Base-by-base conservation (phyloP, 1,140 invertebrate species). In the Dryas iulia region DNA sequence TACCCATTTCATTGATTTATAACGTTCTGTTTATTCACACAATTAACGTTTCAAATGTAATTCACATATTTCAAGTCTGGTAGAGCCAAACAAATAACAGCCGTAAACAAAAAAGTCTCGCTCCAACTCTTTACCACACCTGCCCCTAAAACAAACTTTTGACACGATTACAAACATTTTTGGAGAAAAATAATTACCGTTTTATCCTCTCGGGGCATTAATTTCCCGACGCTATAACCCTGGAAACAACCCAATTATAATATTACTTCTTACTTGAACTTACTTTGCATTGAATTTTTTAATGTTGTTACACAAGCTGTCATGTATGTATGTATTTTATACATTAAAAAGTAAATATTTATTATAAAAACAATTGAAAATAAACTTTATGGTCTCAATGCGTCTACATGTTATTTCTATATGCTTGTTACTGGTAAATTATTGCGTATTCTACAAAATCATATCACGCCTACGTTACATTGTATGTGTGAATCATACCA, bases 181-280 rank as follows among this genome's bases (percentile, higher is more conserved):
- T 84, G 70, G 61, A 59, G 73, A 82, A 84, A 88, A 89, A 91
- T 89, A 89, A 88, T 85, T 84, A 79, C 81, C 77, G 73, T 69
- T 84, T 90, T 87, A 89, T 88, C 81, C 81, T 84, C 82, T 68
- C 65, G 76, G 71, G 80, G 79, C 84, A 89, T 91, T 89, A 82
- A 89, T 87, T 88, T 86, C 77, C 83, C 84, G 84, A 85, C 84
- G 72, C 74, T 71, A 90, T 84, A 65, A 68, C 65, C 71, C 73
- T 72, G 65, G 69, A 84, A 89, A 87, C 83, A 86, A 74, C 67
- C 76, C 82, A 91, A 89, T 91, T 89, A 86, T 79, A 81, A 76
- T 77, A 81, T 86, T 86, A 79, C 76, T 82, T 80, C 75, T 76
- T 74, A 83, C 74, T 39, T 39, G 4, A 39, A 12, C 12, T 39